Base-by-base conservation (phyloP, 2,888 invertebrate species). In the Criorhina ranunculi region DNA sequence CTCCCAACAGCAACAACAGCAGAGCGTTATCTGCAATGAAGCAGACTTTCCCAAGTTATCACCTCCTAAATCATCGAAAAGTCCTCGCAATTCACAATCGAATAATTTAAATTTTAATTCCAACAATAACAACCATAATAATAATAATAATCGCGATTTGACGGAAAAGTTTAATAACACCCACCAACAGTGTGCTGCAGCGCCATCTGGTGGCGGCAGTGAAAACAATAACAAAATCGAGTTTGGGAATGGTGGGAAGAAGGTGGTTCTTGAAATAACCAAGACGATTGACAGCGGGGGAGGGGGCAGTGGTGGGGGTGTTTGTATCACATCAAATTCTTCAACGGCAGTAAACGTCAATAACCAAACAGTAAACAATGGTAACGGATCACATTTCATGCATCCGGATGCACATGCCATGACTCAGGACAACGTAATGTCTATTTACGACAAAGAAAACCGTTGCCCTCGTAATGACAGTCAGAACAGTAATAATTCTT, bases 1-100 rank as follows among this genome's bases (percentile, higher is more conserved):
- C 76, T 88, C 88, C 37, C 88, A 87, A 11, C 88, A 88, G 2
- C 89, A 89, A 8, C 87, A 85, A 75, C 88, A 76, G 86, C 87
- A 80, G 64, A 88, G 62, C 87, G 89, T 90, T 44, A 88, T 91
- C 59, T 90, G 91, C 83, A 92, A 91, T 85, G 92, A 92, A 87
- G 89, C 91, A 1, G 92, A 92, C 88, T 92, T 92, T 87, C 92
- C 92, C 19, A 92, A 92, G 86, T 86, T 92, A 76, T 90, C 91
- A 82, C 92, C 92, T 69, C 92, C 92, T 51, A 92, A 92, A 87
- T 90, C 90, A 62, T 90, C 90, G 78, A 91, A 91, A 86, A 90
- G 90, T 64, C 87, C 88, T 66, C 87, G 88, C 17, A 87, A 83
- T 51, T 73, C 83, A 69, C 86, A 86, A 72, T 86, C 86, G 69